Percentiles rank a stretch among this genome's conserved stretches.
Conservation (phyloP, 2,888 invertebrate genomes). For the Drosophila lacicola region DNA sequence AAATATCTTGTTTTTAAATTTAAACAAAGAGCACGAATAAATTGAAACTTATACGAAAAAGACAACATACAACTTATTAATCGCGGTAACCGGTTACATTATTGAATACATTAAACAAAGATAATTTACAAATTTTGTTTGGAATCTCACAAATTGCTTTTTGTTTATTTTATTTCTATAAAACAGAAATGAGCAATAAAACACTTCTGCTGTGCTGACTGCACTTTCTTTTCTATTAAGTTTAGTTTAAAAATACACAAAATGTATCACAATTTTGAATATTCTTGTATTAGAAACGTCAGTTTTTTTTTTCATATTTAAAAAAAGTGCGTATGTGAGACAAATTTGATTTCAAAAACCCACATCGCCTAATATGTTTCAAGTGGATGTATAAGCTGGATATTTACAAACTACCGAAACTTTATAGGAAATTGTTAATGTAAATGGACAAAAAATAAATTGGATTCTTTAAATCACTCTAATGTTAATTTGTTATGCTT, state of each 20-base stretch:
- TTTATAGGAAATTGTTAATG: slow-evolving; percentile 15
- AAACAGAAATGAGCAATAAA: slow-evolving; percentile 33
- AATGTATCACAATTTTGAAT: slow-evolving; percentile 78
- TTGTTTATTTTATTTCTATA: slow-evolving; percentile 14
- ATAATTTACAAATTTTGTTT: slow-evolving; percentile 9
- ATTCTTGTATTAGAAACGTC: slow-evolving; percentile 38
- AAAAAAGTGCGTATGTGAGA: slow-evolving; percentile 32
- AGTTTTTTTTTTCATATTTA: slow-evolving; percentile 20
- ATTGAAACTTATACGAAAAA: slow-evolving; percentile 16
- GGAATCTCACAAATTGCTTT: not conserved
- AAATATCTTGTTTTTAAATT: slow-evolving; percentile 2
- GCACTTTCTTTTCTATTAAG: slow-evolving; percentile 43
- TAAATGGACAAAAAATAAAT: not conserved
- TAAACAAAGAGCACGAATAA: not conserved
- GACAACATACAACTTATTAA: slow-evolving; percentile 21
- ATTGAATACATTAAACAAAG: slow-evolving; percentile 31
- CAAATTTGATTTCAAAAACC: slow-evolving; percentile 60
- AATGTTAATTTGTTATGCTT: not conserved
- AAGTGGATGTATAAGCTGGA: slow-evolving; percentile 69
- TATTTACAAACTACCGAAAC: slow-evolving; percentile 82
- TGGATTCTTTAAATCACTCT: not conserved
- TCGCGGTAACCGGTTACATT: slow-evolving; percentile 16
- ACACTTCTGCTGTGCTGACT: slow-evolving; percentile 28
- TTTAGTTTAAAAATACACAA: slow-evolving; percentile 61
- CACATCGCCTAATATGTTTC: slow-evolving; percentile 40